Conservation (phyloP, 2,888 invertebrate genomes). For the Stenolophus ochropezus region DNA sequence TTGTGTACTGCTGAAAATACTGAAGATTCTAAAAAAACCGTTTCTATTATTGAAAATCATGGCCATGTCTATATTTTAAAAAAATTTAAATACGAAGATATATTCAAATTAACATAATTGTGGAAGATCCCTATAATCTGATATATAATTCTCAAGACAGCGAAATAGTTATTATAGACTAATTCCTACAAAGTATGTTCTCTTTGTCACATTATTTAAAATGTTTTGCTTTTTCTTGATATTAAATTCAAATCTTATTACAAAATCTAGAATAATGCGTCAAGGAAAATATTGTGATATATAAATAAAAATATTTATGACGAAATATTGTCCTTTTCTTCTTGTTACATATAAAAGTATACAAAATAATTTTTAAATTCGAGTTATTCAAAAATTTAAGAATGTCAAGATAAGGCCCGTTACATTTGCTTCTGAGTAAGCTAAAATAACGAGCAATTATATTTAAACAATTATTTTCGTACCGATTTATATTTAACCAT, state of each 20-base stretch:
- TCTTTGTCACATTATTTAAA: not conserved
- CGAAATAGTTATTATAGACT: conserved; percentile 23
- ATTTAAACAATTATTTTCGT: too few relatives aligned
- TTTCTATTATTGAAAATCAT: not conserved
- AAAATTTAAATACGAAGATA: not conserved
- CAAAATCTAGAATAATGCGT: not conserved
- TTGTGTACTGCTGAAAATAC: not conserved
- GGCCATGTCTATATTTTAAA: conserved; percentile 4
- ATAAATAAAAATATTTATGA: not conserved
- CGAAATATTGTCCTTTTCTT: not conserved
- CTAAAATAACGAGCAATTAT: too few relatives aligned
- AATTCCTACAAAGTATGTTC: not conserved
- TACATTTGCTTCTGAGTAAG: too few relatives aligned
- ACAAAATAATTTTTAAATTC: not conserved
- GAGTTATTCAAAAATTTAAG: too few relatives aligned
- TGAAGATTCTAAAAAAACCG: not conserved
- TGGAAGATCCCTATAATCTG: not conserved
- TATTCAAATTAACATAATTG: not conserved
- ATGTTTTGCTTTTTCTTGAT: too few relatives aligned
- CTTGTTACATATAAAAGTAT: not conserved
- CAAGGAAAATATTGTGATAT: conserved; percentile 14
- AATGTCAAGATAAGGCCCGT: too few relatives aligned
- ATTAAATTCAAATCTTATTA: not conserved
- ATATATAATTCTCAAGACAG: conserved; percentile 1
- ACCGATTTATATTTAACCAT: too few relatives aligned